Percentiles rank a stretch among this genome's conserved stretches.
Conservation (phyloP, 2,888 invertebrate species). For the Ptychoptera albimana region DNA sequence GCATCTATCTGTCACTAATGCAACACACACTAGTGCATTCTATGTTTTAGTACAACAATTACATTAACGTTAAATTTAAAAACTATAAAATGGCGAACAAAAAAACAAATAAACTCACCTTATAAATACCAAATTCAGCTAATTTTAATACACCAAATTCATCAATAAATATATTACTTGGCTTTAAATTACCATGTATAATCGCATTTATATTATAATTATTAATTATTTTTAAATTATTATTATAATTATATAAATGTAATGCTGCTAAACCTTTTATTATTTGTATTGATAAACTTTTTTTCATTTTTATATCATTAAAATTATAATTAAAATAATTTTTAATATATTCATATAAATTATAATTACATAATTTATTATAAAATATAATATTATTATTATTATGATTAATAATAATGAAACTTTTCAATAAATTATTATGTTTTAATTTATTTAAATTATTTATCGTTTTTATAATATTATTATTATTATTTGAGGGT, state of each 20-base stretch:
- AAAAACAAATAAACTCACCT: constrained; percentile 17
- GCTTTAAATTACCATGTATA: constrained; percentile 31
- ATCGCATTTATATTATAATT: constrained; percentile 11
- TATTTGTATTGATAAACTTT: constrained; percentile 11
- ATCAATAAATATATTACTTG: constrained; percentile 30
- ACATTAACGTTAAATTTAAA: no score
- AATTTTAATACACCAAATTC: constrained; percentile 23
- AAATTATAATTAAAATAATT: constrained; percentile 7
- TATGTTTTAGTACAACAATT: background rate
- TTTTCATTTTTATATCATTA: background rate
- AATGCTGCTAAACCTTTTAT: constrained; percentile 21
- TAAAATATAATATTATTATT: constrained; percentile 12
- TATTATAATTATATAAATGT: constrained; percentile 20
- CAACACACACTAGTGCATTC: background rate
- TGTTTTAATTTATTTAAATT: constrained; percentile 7
- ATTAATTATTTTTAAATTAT: no score
- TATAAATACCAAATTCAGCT: constrained; percentile 30
- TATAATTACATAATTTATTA: constrained; percentile 27
- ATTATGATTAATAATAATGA: background rate
- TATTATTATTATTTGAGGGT: background rate
- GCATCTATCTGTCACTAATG: no score
- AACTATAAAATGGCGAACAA: no score
- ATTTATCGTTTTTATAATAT: constrained; percentile 8
- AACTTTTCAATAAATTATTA: constrained; percentile 5
- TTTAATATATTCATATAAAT: constrained; percentile 25